phyloP scores from a whole-genome alignment of 2,797 vertebrate species.

The Scarus forsteni region DNA sequence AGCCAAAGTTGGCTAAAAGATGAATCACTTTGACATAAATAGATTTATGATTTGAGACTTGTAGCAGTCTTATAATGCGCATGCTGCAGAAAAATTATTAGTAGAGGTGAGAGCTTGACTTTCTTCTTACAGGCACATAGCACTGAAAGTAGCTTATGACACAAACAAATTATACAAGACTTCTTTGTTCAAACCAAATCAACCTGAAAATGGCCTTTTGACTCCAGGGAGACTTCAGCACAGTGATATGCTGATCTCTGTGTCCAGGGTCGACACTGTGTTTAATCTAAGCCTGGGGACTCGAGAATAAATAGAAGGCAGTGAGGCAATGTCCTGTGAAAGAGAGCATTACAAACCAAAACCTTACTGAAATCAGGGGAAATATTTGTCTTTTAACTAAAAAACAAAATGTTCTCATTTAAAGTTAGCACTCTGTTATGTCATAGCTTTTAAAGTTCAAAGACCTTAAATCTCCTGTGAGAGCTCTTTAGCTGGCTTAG shows the following conservation, averaged over 20 bases:
- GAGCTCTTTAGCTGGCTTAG: no score
- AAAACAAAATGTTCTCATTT: neutral
- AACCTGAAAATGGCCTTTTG: constrained; percentile 33
- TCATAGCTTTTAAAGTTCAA: neutral
- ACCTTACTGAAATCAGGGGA: constrained; percentile 2
- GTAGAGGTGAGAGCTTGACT: neutral
- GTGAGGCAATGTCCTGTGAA: constrained; percentile 14
- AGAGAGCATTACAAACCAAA: constrained; percentile 11
- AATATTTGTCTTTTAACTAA: neutral
- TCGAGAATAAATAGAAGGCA: constrained; percentile 16
- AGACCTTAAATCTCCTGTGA: neutral
- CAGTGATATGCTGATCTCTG: constrained; percentile 20
- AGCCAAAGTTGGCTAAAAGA: constrained; percentile 3
- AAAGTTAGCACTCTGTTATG: neutral
- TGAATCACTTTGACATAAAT: constrained; percentile 10
- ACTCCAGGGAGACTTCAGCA: constrained; percentile 14
- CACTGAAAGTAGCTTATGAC: constrained; percentile 13
- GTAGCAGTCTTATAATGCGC: neutral
- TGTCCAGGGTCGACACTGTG: constrained; percentile 26
- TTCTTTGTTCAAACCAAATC: neutral
- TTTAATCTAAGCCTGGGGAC: constrained; percentile 29
- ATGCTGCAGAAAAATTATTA: neutral
- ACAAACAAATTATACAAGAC: constrained; percentile 1
- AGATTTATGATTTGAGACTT: neutral
- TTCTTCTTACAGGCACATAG: no score